Base-by-base conservation (phyloP, 1,140 invertebrate genomes). In the Monomorium pharaonis region DNA sequence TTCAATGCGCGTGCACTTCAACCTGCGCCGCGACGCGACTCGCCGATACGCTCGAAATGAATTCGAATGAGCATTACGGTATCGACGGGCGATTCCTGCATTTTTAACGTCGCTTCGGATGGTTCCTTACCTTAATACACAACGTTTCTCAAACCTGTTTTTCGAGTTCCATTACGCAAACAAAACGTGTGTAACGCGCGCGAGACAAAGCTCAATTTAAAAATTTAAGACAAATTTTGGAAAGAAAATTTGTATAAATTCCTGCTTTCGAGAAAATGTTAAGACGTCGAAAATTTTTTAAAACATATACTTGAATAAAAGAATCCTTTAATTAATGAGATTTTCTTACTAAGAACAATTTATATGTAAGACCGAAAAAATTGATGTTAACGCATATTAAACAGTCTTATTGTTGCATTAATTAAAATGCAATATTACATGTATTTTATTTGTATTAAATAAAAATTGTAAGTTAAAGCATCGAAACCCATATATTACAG, bases 11-110 rank as follows among this genome's bases (percentile, higher is more conserved):
- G 14, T 30, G 65, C 44, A 44, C 51, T 81, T 81, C 33, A 56
- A 70, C 58, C 75, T 65, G 75, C n/a, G 30, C 44, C 62, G n/a
- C 10, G 62, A n/a, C 27, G 30, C 18, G 62, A 33, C 18, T 18
- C 37, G n/a, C 30, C 75, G 54, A 75, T 30, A 56, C 37, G 30
- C 60, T 16, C 65, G 37, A 56, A 81, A 58, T 81, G 65, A 81
- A 81, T 81, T 58, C 37, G 51, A 81, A 81, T 81, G 37, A 81
- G 65, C 65, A 54, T 70, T 81, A 37, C 78, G 51, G 78, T 81
- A 81, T 81, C 65, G 44, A 30, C 33, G 78, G 18, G 51, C 78
- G 69, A 16, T 37, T 51, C 27, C 54, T 74, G 78, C 67, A 83
- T 83, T 72, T 83, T 83, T 74, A 83, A 83, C 67, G 37, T 74